Base-by-base conservation (phyloP, 2,888 invertebrate species). In the Apoderus coryli region DNA sequence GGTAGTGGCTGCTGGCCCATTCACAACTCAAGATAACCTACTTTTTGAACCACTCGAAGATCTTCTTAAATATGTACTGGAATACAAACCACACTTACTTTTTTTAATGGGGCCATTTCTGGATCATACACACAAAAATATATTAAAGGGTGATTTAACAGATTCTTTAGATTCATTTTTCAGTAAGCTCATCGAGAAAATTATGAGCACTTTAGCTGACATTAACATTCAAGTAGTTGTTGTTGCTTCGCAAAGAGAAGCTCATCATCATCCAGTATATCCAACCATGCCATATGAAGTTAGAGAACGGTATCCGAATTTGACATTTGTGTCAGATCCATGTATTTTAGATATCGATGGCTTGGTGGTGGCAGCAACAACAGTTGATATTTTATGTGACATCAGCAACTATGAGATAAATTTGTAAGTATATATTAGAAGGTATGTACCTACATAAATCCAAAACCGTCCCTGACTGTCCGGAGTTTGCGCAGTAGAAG, bases 31-130 rank as follows among this genome's bases (percentile, higher is more conserved):
- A 2, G 78, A 81, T 46, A 79, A 79, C 52, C 54, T 88, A 32
- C 58, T 67, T 0, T 90, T 81, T 51, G 79, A 86, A 47, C 88
- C 89, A 0, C 58, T 92, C 19, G 70, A 73, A 44, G 85, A 88
- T 47, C 61, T 92, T 12, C 57, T 88, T 6, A 51, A 47, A 10
- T 72, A 76, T 46, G 69, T 86, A 1, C 59, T 57, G 32, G 62
- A 69, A 9, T 64, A 76, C 39, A 65, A 67, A 43, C 92, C 92
- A 0, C 76, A 92, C 53, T 60, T 89, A 11, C 66, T 82, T 22
- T 68, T 93, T 37, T 60, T 93, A 45, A 68, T 78, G 7, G 92
- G 93, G 0, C 90, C 92, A 1, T 84, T 90, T 52, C 53, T 90
- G 30, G 86, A 89, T 48, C 28, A 25, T 14, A 61, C 64, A 6